Conservation (phyloP, 2,113 vertebrate species). For the Channa maculata region DNA sequence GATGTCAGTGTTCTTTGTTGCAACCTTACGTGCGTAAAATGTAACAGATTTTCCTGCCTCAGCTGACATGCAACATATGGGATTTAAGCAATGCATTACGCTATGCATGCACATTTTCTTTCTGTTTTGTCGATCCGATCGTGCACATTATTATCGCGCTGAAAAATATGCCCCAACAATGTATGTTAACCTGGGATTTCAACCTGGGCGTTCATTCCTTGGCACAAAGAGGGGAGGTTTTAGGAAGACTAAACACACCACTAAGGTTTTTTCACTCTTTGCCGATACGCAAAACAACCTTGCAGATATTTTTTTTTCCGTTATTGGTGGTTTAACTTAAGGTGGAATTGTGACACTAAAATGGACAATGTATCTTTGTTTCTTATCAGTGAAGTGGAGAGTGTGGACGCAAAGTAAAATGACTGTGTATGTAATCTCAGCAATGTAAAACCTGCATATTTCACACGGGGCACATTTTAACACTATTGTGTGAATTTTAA, state of each 20-base stretch:
- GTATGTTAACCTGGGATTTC: conserved; percentile 65
- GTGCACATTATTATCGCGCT: conserved; percentile 37
- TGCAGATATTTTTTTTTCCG: conserved; percentile 47
- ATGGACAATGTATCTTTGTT: conserved; percentile 7
- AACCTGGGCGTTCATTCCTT: conserved; percentile 66
- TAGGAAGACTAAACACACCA: conserved; percentile 46
- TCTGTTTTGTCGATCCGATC: conserved; percentile 26
- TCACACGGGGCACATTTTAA: background rate
- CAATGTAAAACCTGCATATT: background rate
- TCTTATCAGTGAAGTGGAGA: conserved; percentile 6
- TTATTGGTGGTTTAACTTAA: conserved; percentile 41
- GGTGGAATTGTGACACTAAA: conserved; percentile 26
- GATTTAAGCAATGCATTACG: conserved; percentile 37
- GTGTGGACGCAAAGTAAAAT: conserved; percentile 6
- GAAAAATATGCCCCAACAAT: conserved; percentile 56
- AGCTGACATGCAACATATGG: conserved; percentile 49
- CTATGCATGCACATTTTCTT: conserved; percentile 17
- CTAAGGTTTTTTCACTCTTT: conserved; percentile 36
- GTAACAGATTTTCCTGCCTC: conserved; percentile 44
- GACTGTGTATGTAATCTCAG: background rate
- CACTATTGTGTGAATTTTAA: background rate
- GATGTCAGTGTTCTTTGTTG: conserved; percentile 83
- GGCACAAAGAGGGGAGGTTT: conserved; percentile 70
- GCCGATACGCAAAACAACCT: conserved; percentile 40
- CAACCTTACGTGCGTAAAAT: conserved; percentile 77